Conservation (phyloP, 2,888 invertebrate genomes). For the Stenchaetothrips biformis region DNA sequence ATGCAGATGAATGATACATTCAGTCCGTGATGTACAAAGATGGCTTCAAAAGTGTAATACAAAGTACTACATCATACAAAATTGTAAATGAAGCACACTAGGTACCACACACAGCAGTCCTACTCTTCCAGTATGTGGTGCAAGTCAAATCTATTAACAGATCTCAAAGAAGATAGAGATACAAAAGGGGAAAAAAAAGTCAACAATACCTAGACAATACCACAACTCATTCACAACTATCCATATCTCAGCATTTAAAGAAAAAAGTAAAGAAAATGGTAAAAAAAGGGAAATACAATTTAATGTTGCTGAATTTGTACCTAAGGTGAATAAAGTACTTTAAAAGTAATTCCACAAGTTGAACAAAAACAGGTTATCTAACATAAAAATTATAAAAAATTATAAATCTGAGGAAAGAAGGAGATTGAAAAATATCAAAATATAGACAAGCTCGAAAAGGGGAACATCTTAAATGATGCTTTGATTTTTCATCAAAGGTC, state of each 20-base stretch:
- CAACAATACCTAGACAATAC: not conserved
- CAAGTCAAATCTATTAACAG: not conserved
- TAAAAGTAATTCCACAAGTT: not conserved
- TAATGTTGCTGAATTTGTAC: not conserved
- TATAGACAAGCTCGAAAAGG: not conserved
- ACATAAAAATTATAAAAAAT: constrained; percentile 18
- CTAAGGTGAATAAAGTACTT: constrained; percentile 18
- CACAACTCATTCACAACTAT: not conserved
- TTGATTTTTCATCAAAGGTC: not conserved
- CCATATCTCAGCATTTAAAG: not conserved
- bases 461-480: not conserved
- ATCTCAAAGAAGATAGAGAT: not conserved
- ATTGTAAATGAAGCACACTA: not conserved
- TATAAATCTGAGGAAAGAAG: not conserved
- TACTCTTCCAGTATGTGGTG: not conserved
- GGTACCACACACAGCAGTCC: constrained; percentile 1
- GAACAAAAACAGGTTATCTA: not conserved
- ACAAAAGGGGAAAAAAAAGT: not conserved
- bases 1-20: not conserved
- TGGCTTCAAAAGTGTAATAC: not conserved
- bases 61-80: not conserved
- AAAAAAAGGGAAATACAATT: not conserved
- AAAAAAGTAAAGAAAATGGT: not conserved
- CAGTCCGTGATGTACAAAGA: constrained; percentile 10
- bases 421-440: constrained; percentile 2